Evolutionary conservation across 2,113 vertebrate species (phyloP).

Genomic region (Aegotheles bennettii): DNA sequence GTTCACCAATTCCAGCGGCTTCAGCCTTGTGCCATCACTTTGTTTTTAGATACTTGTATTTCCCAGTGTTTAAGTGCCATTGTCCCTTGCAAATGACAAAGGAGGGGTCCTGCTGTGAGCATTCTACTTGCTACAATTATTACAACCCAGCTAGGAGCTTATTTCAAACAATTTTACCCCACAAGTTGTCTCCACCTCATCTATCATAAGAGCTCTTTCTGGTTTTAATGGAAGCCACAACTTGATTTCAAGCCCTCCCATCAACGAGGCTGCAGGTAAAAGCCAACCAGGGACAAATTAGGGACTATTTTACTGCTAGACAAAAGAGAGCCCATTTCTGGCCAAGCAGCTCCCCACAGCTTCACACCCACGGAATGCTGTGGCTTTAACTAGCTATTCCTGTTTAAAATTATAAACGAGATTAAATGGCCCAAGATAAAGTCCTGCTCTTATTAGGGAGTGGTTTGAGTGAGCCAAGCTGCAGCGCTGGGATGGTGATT

Average conservation of each 20-base stretch:
- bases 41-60: background rate
- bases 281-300: conserved; percentile 48
- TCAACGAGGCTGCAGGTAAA: conserved; percentile 58
- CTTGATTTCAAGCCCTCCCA: background rate
- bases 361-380: background rate
- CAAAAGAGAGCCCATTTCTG: background rate
- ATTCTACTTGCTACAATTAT: conserved; percentile 50
- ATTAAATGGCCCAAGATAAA: background rate
- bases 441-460: background rate
- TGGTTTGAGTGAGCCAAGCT: background rate
- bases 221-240: conserved; percentile 48
- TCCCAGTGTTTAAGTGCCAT: background rate
- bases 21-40: background rate
- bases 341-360: background rate
- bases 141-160: background rate
- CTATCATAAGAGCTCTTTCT: conserved; percentile 24
- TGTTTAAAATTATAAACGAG: background rate
- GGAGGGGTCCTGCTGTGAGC: background rate
- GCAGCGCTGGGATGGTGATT: background rate
- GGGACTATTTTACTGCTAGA: conserved; percentile 13
- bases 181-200: background rate
- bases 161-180: conserved; percentile 52
- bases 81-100: background rate
- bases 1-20: background rate
- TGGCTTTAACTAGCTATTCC: background rate